Conservation (phyloP, 2,113 vertebrate genomes). For the Scomber scombrus region DNA sequence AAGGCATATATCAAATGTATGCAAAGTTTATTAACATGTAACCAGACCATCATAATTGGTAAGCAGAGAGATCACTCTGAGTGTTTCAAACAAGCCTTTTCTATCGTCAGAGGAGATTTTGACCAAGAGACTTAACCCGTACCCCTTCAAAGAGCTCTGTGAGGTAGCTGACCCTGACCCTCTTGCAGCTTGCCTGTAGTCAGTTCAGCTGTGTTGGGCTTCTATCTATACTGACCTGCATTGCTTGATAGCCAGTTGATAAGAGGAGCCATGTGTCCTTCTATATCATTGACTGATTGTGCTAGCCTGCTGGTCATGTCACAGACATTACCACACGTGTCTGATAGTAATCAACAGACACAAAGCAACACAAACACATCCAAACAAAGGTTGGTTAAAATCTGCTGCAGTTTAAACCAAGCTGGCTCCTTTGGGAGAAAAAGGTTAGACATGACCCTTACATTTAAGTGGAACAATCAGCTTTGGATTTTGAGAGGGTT, state of each 20-base stretch:
- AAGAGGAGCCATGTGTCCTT: conserved; percentile 47
- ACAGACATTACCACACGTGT: conserved; percentile 39
- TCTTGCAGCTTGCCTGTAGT: neutral
- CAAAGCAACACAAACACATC: conserved; percentile 13
- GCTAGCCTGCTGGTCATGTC: conserved; percentile 28
- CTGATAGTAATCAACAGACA: conserved; percentile 29
- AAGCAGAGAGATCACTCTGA: neutral
- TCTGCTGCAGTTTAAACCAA: conserved; percentile 2
- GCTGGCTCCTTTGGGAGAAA: neutral
- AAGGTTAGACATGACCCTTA: conserved; percentile 11
- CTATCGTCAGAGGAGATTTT: neutral
- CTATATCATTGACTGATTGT: conserved; percentile 52
- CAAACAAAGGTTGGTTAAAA: conserved; percentile 1
- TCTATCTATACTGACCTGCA: conserved; percentile 22
- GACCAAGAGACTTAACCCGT: neutral
- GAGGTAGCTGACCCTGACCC: neutral
- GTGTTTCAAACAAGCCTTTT: neutral
- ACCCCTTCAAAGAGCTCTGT: neutral
- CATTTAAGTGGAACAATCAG: conserved; percentile 14
- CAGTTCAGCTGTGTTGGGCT: conserved; percentile 14
- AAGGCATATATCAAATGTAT: conserved; percentile 46
- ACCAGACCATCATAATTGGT: neutral
- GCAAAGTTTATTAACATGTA: conserved; percentile 5
- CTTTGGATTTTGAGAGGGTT: conserved; percentile 46
- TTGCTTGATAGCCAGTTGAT: conserved; percentile 33